Evolutionary conservation across 1,140 invertebrate genomes (phyloP).

Genomic region (Aporrectodea caliginosa): DNA sequence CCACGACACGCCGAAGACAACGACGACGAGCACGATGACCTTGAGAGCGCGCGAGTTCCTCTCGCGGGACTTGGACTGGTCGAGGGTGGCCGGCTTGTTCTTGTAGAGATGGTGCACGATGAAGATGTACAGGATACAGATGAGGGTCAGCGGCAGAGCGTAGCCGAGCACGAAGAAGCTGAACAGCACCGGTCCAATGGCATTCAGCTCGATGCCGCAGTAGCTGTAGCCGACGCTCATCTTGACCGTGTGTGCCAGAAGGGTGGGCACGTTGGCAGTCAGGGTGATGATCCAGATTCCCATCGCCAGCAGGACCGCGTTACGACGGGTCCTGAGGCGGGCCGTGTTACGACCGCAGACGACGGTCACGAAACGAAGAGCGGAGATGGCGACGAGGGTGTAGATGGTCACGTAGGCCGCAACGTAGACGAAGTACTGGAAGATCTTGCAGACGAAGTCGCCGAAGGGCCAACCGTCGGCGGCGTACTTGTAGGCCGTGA

Average conservation of each 20-base stretch:
- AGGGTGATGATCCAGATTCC: not conserved
- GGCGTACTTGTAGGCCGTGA: constrained; percentile 26
- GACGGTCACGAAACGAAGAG: constrained; percentile 84
- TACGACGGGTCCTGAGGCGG: not conserved
- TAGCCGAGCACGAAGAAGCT: constrained; percentile 13
- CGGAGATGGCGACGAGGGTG: constrained; percentile 83
- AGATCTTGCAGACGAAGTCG: not conserved
- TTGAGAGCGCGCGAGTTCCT: not conserved
- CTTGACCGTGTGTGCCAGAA: not conserved
- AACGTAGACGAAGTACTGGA: constrained; percentile 55
- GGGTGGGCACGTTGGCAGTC: not conserved
- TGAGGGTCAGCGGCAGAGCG: constrained; percentile 1
- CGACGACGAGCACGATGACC: not conserved
- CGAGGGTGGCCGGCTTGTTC: not conserved
- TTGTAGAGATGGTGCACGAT: not conserved
- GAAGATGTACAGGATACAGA: not conserved
- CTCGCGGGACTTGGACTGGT: not conserved
- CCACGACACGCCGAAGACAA: not conserved
- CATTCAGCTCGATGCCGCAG: not conserved
- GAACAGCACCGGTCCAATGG: not conserved
- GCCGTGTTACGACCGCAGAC: constrained; percentile 41
- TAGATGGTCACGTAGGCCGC: constrained; percentile 87
- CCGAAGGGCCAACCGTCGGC: not conserved
- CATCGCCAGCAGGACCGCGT: not conserved
- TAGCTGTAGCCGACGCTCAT: not conserved